These are phyloP conservation scores for Aplodontia rufa DNA, from an alignment of 2,113 vertebrate genomes.

Conservation along the genomic window DNA sequence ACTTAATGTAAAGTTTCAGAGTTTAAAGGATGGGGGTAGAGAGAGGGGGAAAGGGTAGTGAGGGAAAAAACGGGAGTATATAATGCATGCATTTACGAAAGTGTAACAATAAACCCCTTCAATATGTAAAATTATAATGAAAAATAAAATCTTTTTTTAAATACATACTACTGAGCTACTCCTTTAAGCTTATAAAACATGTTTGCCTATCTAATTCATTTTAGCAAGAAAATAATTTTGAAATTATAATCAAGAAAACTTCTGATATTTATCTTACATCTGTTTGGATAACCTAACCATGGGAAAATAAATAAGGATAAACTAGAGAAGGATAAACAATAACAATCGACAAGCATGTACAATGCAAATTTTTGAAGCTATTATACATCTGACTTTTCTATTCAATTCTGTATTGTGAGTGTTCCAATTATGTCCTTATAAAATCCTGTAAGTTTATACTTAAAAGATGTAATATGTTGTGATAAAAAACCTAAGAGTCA, in stretches of 20 bases:
- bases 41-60: no score
- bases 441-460: constrained; percentile 8
- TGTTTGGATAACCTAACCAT: constrained; percentile 29
- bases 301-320: constrained; percentile 36
- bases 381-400: constrained; percentile 26
- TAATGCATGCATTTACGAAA: no score
- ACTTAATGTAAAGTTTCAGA: not conserved
- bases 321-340: constrained; percentile 41
- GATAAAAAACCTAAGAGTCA: not conserved
- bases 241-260: constrained; percentile 29
- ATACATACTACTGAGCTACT: not conserved
- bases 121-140: no score
- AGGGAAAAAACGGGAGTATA: no score
- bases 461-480: constrained; percentile 5
- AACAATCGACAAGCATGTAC: not conserved
- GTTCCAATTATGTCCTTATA: not conserved
- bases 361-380: constrained; percentile 23
- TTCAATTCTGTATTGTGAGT: constrained; percentile 3
- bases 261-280: constrained; percentile 2
- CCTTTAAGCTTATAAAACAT: constrained; percentile 4
- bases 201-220: not conserved
- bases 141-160: no score
- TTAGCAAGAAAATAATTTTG: constrained; percentile 47
- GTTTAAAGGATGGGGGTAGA: no score
- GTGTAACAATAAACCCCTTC: no score